Percentiles rank a stretch among this genome's conserved stretches.
These are phyloP conservation scores for Cephus pulcher DNA, from an alignment of 2,888 invertebrate genomes.

Conservation along the genomic window DNA sequence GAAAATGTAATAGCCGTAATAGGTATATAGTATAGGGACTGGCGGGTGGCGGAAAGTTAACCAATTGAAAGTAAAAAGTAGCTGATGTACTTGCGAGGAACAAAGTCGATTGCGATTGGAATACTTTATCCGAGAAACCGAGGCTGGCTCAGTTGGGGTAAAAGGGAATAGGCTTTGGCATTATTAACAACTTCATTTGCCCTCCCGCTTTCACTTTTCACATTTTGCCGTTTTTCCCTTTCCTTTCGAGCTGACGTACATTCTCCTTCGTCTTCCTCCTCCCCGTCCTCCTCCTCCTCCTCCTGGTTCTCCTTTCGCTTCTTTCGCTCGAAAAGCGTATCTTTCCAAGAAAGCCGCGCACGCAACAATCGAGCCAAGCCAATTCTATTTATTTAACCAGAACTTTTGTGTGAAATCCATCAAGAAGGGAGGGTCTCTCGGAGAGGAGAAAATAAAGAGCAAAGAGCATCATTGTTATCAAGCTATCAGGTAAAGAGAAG, in stretches of 20 bases:
- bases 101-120: too few relatives aligned
- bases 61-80: too few relatives aligned
- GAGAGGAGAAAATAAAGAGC: constrained; percentile 15
- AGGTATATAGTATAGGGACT: too few relatives aligned
- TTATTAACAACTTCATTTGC: constrained; percentile 48
- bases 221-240: not conserved
- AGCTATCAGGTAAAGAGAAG: constrained; percentile 10
- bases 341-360: too few relatives aligned
- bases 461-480: constrained; percentile 17
- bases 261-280: constrained; percentile 6
- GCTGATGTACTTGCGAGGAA: too few relatives aligned
- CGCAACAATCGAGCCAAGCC: constrained; percentile 18
- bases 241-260: not conserved
- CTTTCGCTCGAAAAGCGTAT: not conserved
- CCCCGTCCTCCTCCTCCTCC: not conserved
- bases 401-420: constrained; percentile 36
- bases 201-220: constrained; percentile 23
- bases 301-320: not conserved
- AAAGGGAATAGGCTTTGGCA: constrained; percentile 27
- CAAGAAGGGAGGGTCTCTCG: not conserved
- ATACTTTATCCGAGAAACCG: too few relatives aligned
- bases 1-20: too few relatives aligned
- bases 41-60: too few relatives aligned
- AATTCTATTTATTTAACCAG: constrained; percentile 47
- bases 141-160: too few relatives aligned